phyloP scores from a whole-genome alignment of 2,797 vertebrate genomes.

The Lacerta bilineata region DNA sequence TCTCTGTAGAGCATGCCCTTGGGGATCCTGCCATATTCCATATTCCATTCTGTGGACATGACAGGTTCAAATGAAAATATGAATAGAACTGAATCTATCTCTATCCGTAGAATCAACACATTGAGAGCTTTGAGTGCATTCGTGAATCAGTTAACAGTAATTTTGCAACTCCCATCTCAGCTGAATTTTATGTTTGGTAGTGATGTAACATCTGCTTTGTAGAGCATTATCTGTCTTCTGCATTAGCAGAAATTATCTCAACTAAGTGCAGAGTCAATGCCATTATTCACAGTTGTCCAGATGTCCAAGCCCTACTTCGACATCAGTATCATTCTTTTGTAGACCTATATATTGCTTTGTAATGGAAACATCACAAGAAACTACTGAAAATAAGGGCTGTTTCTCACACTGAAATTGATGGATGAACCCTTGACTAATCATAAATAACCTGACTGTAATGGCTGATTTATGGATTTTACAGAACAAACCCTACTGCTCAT shows the following conservation, averaged over 20 bases:
- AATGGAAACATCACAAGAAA: neutral
- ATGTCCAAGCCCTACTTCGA: neutral
- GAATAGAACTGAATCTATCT: too few relatives aligned
- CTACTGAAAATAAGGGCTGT: neutral
- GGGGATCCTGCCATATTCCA: too few relatives aligned
- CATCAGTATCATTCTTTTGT: slow-evolving; percentile 6
- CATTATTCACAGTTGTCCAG: slow-evolving; percentile 1
- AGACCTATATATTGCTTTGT: neutral
- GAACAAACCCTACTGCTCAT: neutral
- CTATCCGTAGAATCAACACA: neutral
- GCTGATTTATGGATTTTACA: neutral
- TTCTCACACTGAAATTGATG: neutral
- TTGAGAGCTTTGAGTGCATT: neutral
- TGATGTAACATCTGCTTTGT: neutral
- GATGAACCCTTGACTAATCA: neutral
- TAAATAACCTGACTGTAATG: neutral
- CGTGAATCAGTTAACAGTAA: neutral
- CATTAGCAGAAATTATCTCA: neutral
- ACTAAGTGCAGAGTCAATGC: neutral
- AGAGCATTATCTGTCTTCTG: neutral
- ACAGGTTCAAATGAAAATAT: too few relatives aligned
- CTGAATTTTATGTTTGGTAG: neutral
- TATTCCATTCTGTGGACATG: too few relatives aligned
- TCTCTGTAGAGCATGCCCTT: too few relatives aligned
- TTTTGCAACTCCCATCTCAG: neutral